phyloP scores from a whole-genome alignment of 2,888 invertebrate genomes.

The Synergus gifuensis region DNA sequence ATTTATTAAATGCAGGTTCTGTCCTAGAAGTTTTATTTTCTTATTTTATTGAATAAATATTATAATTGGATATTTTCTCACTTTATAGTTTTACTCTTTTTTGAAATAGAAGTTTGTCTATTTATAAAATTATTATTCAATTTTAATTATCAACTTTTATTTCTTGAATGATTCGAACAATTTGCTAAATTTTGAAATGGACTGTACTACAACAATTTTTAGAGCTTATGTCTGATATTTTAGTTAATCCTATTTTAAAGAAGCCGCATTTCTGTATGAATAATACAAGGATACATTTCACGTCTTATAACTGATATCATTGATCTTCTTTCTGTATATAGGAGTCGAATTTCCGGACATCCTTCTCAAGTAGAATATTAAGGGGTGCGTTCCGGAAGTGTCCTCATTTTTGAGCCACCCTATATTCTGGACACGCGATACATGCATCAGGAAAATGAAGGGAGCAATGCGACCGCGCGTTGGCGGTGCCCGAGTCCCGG shows the following conservation, averaged over 20 bases:
- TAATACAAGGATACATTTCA: neutral
- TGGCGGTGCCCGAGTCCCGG: conserved; percentile 42
- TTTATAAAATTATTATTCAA: no score
- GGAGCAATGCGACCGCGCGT: conserved; percentile 35
- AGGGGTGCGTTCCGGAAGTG: conserved; percentile 13
- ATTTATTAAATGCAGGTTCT: no score
- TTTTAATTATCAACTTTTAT: no score
- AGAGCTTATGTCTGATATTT: neutral
- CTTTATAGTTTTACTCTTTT: no score
- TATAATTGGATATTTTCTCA: no score
- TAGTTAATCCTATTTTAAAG: neutral
- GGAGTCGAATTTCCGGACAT: neutral
- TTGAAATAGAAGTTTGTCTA: no score
- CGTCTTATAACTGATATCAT: neutral
- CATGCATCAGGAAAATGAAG: neutral
- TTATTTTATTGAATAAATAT: no score
- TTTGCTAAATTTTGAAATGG: no score
- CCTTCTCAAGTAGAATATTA: neutral
- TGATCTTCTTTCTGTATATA: conserved; percentile 5
- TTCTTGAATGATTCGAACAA: no score
- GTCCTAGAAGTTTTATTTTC: no score
- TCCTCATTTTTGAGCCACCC: conserved; percentile 5
- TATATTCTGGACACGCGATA: conserved; percentile 10
- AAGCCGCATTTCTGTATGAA: neutral
- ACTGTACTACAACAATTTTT: no score